Base-by-base conservation (phyloP, 2,113 vertebrate species). In the Columbina picui region DNA sequence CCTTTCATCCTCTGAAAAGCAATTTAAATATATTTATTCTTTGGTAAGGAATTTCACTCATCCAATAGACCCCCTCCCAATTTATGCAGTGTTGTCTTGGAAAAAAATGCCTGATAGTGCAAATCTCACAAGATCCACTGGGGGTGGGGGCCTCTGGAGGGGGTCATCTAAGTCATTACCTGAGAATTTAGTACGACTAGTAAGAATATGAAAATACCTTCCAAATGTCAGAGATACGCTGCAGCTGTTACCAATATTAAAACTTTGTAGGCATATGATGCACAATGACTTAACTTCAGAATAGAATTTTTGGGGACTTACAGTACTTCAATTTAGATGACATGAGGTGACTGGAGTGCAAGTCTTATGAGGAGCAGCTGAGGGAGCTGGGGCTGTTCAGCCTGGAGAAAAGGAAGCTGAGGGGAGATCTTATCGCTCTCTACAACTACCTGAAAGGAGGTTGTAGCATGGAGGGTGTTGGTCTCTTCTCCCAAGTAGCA, bases 141-240 rank as follows among this genome's bases (percentile, higher is more conserved):
- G 9, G 38, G 9, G 1, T 4, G 4, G 23, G 1, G 10, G 6
- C 3, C 6, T 3, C 27, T 45, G 23, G 16, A n/a, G 9, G 5
- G 10, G 3, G 2, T 57, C 26, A 65, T 2, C 26, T 70, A 21
- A 19, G 10, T 34, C 67, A 22, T 29, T 90, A 22, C 11, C 50
- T 53, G 38, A 52, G 30, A 91, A 73, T 69, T 86, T 49, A 68
- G 38, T 80, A 52, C 17, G 11, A 67, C 32, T 83, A 17, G 13
- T 64, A 73, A 73, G 57, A 71, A 43, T 30, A 73, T 27, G 29
- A 68, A 89, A 89, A 84, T 38, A 38, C 11, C 26, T 79, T 84
- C 11, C 0, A 3, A 90, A 63, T 38, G 26, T 41, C 85, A 49
- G 18, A 69, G 55, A 45, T 60, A 13, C 50, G 11, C 20, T 64